phyloP scores from a whole-genome alignment of 2,113 vertebrate genomes.

The Camarhynchus parvulus region DNA sequence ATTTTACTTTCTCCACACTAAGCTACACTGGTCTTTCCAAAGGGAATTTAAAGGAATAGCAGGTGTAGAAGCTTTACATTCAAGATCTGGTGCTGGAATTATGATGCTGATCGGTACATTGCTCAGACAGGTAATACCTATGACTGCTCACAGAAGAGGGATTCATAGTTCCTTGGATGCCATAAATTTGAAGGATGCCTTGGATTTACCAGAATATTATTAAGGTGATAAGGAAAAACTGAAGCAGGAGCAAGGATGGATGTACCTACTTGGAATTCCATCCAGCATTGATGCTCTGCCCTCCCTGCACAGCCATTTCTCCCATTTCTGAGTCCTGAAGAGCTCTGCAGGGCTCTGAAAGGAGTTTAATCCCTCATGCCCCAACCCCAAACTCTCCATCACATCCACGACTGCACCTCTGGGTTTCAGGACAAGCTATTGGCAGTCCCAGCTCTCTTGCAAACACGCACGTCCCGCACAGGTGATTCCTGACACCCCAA shows the following conservation, averaged over 20 bases:
- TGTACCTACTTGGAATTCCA: background rate
- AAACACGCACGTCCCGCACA: fast-evolving
- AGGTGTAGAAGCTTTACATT: background rate
- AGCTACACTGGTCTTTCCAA: background rate
- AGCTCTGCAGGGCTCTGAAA: background rate
- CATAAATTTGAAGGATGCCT: background rate
- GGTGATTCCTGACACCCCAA: background rate
- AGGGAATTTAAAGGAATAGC: background rate
- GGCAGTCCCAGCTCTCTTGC: background rate
- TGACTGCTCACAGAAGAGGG: background rate
- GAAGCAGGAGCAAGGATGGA: background rate
- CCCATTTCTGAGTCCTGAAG: background rate
- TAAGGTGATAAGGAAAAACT: background rate
- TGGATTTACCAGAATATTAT: background rate
- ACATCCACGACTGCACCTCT: background rate
- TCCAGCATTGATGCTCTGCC: background rate
- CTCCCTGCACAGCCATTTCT: background rate
- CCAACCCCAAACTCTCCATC: background rate
- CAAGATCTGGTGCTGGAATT: background rate
- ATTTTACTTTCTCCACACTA: background rate
- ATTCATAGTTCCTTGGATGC: background rate
- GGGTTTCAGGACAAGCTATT: fast-evolving
- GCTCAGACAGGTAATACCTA: background rate
- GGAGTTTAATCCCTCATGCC: background rate
- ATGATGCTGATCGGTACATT: background rate